Evolutionary conservation across 2,113 vertebrate genomes (phyloP).

Genomic region (Dasyornis broadbenti): DNA sequence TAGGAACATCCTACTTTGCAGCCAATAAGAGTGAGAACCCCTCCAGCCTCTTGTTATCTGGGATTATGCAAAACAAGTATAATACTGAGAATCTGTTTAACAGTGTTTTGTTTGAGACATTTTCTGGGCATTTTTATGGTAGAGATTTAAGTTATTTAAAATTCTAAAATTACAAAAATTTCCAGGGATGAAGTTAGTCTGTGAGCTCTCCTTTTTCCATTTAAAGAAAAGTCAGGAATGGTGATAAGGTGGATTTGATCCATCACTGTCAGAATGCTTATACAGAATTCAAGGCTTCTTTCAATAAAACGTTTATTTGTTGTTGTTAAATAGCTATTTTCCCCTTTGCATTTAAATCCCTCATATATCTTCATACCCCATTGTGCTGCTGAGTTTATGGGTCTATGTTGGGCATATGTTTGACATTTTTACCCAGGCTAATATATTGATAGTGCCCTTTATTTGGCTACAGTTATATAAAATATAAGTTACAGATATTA

Average conservation of each 20-base stretch:
- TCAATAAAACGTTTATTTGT: not conserved
- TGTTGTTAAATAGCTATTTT: not conserved
- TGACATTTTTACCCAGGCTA: not conserved
- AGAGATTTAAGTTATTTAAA: not conserved
- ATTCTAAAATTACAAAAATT: not conserved
- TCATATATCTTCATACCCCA: not conserved
- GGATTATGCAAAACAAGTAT: not conserved
- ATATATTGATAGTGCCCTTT: not conserved
- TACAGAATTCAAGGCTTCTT: not conserved
- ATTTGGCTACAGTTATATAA: not conserved
- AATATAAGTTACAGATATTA: not conserved
- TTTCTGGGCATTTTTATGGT: not conserved
- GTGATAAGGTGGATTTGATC: not conserved
- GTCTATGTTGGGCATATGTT: not conserved
- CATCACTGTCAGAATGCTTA: not conserved
- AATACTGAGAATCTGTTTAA: not conserved
- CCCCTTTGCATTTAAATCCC: not conserved
- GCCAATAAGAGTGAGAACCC: not conserved
- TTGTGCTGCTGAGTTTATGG: not conserved
- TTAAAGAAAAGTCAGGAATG: not conserved
- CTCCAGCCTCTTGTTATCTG: not conserved
- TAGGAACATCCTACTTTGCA: not conserved
- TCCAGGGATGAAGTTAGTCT: not conserved
- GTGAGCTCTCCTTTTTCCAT: not conserved
- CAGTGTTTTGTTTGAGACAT: not conserved